Percentiles rank a stretch among this genome's conserved stretches.
Evolutionary conservation across 2,113 vertebrate genomes (phyloP).

Genomic region (Arvicanthis niloticus): DNA sequence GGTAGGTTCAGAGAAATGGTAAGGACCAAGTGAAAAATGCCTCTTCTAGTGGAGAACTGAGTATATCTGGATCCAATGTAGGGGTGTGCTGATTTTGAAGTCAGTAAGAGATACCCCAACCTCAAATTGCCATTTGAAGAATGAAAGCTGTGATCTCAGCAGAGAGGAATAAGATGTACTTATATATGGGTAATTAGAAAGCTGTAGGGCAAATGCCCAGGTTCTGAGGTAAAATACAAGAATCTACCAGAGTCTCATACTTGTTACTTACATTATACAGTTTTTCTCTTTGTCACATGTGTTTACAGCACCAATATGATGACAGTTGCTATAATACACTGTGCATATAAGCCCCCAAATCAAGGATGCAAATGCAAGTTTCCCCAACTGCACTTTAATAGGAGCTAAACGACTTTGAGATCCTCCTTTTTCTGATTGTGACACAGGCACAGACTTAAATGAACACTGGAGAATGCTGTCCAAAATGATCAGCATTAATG

Average conservation of each 20-base stretch:
- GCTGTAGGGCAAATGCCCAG: not conserved
- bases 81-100: not conserved
- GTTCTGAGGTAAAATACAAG: not conserved
- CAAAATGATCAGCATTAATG: not conserved
- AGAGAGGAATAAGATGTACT: not conserved
- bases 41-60: not conserved
- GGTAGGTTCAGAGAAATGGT: not conserved
- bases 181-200: not conserved
- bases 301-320: not conserved
- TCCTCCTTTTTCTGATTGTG: not conserved
- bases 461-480: not conserved
- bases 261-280: not conserved
- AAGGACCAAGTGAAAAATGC: not conserved
- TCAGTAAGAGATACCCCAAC: not conserved
- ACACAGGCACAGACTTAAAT: not conserved
- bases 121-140: not conserved
- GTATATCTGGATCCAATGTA: not conserved
- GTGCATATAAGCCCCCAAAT: not conserved
- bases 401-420: not conserved
- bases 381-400: not conserved
- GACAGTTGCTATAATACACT: not conserved
- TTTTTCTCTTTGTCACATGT: not conserved
- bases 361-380: not conserved
- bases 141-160: not conserved
- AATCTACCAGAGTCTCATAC: not conserved